These are phyloP conservation scores for Caenorhabditis tropicalis DNA, from an alignment of 1,140 invertebrate genomes.

Conservation along the genomic window DNA sequence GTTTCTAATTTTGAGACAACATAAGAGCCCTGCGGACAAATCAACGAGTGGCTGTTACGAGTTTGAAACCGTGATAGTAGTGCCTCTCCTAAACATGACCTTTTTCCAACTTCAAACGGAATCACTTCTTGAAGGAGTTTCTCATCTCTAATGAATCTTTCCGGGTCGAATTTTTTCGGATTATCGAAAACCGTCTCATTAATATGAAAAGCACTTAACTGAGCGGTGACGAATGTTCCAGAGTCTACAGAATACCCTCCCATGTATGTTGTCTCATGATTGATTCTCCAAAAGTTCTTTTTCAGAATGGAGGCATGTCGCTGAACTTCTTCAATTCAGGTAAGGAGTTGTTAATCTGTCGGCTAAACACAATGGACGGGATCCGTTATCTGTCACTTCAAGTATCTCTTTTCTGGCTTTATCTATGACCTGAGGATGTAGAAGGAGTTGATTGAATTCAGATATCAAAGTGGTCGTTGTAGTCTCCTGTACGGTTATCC, in stretches of 20 bases:
- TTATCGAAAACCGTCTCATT: background rate
- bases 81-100: constrained; percentile 53
- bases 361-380: background rate
- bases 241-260: background rate
- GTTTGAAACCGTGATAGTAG: no score
- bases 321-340: constrained; percentile 48
- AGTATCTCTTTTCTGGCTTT: background rate
- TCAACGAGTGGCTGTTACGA: no score
- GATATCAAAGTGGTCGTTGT: constrained; percentile 18
- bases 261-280: background rate
- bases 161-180: background rate
- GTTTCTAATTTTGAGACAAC: no score
- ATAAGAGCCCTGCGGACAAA: no score
- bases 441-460: constrained; percentile 1
- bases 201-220: background rate
- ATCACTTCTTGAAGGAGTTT: constrained; percentile 49
- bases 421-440: constrained; percentile 11
- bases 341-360: constrained; percentile 8
- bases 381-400: background rate
- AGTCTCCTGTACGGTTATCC: constrained; percentile 45
- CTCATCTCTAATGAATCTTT: constrained; percentile 4
- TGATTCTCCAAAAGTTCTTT: constrained; percentile 41
- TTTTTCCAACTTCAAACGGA: constrained; percentile 56
- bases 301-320: constrained; percentile 48
- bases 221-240: background rate